Base-by-base conservation (phyloP, 2,113 vertebrate species). In the Rhizomys pruinosus region DNA sequence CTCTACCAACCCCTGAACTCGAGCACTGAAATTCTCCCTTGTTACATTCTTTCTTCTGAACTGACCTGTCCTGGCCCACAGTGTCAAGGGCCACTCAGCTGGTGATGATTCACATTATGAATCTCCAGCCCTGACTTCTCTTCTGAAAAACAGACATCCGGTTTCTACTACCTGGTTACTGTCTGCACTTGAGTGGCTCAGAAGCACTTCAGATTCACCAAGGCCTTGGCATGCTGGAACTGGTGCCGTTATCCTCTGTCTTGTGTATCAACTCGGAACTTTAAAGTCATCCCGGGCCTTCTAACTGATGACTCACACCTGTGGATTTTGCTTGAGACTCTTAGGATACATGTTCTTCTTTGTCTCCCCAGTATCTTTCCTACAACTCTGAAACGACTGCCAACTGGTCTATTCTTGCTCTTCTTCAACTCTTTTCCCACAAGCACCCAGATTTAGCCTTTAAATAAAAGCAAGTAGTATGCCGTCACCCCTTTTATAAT, bases 391-490 rank as follows among this genome's bases (percentile, higher is more conserved):
- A 1, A 15, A 47, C 55, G 66, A 44, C 12, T 47, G 88, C 77
- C 22, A 55, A 22, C 37, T 20, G 12, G 20, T 69, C 23, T 55
- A 39, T 13, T 69, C n/a, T 57, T 52, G 23, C 34, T 88, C 34
- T 34, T 71, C 23, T 81, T 87, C 55, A 47, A 19, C 17, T 16
- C 15, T 42, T 84, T 73, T 34, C 82, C 37, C 39, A 37, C 23
- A 27, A 5, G 3, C 11, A 61, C 66, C 37, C 84, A 72, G 78
- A 82, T 27, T 80, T 57, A 69, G 29, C 39, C 37, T 80, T 74
- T 77, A 86, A 90, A 68, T 57, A 42, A 77, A 76, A 93, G 57
- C 68, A 94, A 84, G n/a, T 15, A 27, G 57, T 32, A 69, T 37
- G 4, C 3, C 17, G 20, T 25, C 47, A 91, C 3, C 19, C 25